phyloP scores from a whole-genome alignment of 2,888 invertebrate species.

The Smittia sp. region DNA sequence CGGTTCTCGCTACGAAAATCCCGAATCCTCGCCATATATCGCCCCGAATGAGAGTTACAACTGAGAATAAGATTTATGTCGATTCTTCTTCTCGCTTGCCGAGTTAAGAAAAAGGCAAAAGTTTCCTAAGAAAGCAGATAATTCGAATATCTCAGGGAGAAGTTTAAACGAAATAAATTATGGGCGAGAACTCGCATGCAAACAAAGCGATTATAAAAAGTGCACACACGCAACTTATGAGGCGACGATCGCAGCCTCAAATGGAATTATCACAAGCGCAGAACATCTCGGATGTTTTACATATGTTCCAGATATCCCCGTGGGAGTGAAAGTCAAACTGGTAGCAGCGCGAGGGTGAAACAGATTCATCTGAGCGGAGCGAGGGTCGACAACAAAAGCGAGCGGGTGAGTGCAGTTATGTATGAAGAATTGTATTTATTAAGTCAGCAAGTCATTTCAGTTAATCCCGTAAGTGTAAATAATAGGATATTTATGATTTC shows the following conservation, averaged over 20 bases:
- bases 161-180: not conserved
- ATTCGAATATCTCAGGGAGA: not conserved
- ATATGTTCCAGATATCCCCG: conserved; percentile 42
- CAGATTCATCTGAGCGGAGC: not conserved
- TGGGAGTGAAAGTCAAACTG: conserved; percentile 36
- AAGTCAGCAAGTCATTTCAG: conserved; percentile 40
- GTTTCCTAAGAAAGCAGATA: conserved; percentile 11
- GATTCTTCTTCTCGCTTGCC: not conserved
- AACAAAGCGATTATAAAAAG: conserved; percentile 10
- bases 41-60: conserved; percentile 21
- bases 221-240: conserved; percentile 19
- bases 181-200: conserved; percentile 7
- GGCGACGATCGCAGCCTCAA: not conserved
- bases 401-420: conserved; percentile 35
- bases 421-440: conserved; percentile 40
- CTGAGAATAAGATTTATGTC: conserved; percentile 30
- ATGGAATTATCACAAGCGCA: conserved; percentile 6
- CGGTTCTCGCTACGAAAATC: not conserved
- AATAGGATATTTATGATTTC: conserved; percentile 39
- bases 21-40: conserved; percentile 21
- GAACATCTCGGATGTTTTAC: conserved; percentile 41
- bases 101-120: not conserved
- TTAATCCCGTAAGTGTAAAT: conserved; percentile 42
- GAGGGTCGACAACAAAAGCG: conserved; percentile 10
- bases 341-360: conserved; percentile 27